Percentiles rank a stretch among this genome's conserved stretches.
These are phyloP conservation scores for Loripinus fragilis DNA, from an alignment of 2,888 invertebrate species.

Conservation along the genomic window DNA sequence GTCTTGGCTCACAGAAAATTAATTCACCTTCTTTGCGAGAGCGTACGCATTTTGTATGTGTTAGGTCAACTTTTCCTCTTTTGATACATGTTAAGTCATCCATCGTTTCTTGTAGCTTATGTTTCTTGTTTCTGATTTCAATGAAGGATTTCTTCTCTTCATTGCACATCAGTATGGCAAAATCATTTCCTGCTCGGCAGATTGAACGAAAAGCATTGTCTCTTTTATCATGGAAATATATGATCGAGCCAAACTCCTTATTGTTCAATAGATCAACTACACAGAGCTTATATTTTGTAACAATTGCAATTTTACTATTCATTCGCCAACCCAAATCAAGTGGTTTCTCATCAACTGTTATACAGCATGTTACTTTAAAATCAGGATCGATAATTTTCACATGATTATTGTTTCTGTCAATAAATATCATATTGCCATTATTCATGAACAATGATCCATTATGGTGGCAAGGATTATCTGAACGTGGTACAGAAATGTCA, in stretches of 20 bases:
- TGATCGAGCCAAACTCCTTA: background rate
- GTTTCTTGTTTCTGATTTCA: background rate
- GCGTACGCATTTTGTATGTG: background rate
- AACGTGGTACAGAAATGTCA: background rate
- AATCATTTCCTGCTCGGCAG: background rate
- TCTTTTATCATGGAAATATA: background rate
- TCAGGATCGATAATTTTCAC: background rate
- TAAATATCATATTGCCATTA: slow-evolving; percentile 3
- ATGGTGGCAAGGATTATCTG: background rate
- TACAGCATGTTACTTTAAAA: background rate
- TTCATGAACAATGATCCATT: background rate
- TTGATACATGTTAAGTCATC: background rate
- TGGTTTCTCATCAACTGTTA: background rate
- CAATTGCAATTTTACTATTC: background rate
- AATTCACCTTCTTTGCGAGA: background rate
- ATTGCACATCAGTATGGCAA: background rate
- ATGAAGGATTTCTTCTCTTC: background rate
- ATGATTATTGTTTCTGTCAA: background rate
- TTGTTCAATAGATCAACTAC: background rate
- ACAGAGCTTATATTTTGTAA: background rate
- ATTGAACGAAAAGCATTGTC: background rate
- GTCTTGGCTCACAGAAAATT: background rate
- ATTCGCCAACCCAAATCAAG: background rate
- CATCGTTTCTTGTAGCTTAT: background rate
- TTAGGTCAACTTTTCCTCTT: background rate